Percentiles rank a stretch among this genome's conserved stretches.
phyloP scores from a whole-genome alignment of 2,113 vertebrate genomes.

The Calonectris borealis region DNA sequence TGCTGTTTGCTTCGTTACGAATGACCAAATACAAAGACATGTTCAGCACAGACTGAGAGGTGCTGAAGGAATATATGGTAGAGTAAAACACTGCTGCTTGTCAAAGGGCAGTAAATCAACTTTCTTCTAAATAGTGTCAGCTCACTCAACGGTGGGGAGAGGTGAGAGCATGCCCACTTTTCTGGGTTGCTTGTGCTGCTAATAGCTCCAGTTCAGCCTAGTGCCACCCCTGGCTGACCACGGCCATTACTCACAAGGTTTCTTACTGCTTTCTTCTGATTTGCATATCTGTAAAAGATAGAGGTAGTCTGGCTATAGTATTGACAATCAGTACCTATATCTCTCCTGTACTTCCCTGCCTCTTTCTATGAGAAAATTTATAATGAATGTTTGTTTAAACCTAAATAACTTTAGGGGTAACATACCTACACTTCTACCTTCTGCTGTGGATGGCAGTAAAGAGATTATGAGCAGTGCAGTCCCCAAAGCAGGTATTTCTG shows the following conservation, averaged over 20 bases:
- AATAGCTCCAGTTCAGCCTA: neutral
- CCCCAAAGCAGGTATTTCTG: neutral
- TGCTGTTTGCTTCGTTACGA: neutral
- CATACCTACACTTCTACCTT: neutral
- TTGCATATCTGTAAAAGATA: neutral
- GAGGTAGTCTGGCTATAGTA: neutral
- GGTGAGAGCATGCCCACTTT: fast-evolving
- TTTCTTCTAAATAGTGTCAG: neutral
- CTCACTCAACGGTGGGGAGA: neutral
- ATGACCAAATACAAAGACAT: neutral
- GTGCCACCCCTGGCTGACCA: neutral
- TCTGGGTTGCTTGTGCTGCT: neutral
- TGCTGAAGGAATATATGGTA: neutral
- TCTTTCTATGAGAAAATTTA: neutral
- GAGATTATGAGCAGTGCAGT: neutral
- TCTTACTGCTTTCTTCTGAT: neutral
- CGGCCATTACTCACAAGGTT: neutral
- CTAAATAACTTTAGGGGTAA: neutral
- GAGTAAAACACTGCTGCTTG: neutral
- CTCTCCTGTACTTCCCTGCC: neutral
- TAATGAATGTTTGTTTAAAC: neutral
- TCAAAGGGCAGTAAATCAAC: neutral
- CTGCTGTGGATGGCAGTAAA: neutral
- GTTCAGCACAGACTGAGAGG: neutral
- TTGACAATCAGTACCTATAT: neutral